Evolutionary conservation across 2,888 invertebrate genomes (phyloP).

Genomic region (Drosophila limbata): DNA sequence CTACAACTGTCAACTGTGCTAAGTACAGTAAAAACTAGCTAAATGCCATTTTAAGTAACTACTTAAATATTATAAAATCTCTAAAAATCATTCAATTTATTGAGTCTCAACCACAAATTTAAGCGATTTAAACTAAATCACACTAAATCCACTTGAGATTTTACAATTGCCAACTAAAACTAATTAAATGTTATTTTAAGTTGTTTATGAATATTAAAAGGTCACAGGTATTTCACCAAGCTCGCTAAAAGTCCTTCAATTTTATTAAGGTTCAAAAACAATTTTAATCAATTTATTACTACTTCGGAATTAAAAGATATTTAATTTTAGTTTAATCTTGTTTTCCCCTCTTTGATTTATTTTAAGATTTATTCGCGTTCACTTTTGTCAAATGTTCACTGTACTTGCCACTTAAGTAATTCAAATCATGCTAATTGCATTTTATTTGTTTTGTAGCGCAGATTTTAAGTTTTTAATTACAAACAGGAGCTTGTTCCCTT

Average conservation of each 20-base stretch:
- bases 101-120: neutral
- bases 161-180: too few relatives aligned
- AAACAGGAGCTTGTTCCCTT: conserved; percentile 16
- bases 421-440: conserved; percentile 85
- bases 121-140: too few relatives aligned
- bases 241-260: neutral
- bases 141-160: too few relatives aligned
- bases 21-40: conserved; percentile 33
- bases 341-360: neutral
- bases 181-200: too few relatives aligned
- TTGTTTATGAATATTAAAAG: neutral
- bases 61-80: too few relatives aligned
- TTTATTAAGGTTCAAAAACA: neutral
- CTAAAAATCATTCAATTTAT: too few relatives aligned
- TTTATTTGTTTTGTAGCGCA: conserved; percentile 84
- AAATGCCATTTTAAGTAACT: neutral
- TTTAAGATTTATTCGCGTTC: neutral
- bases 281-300: too few relatives aligned
- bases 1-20: conserved; percentile 19
- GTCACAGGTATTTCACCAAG: neutral
- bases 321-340: too few relatives aligned
- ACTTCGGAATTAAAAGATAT: too few relatives aligned
- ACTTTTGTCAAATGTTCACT: conserved; percentile 30
- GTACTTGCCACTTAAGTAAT: conserved; percentile 83
- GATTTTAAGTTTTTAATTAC: conserved; percentile 78